Evolutionary conservation across 2,888 invertebrate species (phyloP), one percentile per base, ranked within the genome.

Genomic region (Cybosia mesomella): DNA sequence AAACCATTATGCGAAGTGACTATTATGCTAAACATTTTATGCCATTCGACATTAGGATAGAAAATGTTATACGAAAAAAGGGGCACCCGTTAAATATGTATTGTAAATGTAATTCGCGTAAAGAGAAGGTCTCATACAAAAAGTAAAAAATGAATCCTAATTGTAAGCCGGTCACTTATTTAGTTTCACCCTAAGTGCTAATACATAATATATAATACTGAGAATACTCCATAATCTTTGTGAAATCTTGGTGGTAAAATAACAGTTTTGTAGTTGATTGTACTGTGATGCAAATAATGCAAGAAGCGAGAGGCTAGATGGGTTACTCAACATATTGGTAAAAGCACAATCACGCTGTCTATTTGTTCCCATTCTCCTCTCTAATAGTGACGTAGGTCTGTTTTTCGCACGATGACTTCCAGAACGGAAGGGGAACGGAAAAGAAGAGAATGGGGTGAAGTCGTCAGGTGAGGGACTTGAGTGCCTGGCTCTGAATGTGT

Each of bases 321-420:
- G n/a, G 49, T 49, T 49, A 49, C 49, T 49, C 49, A 49, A 49
- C n/a, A 49, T 49, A 49, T 49, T 49, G n/a, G n/a, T 49, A 49
- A 49, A 49, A 49, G 49, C n/a, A 49, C n/a, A 49, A 49, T 49
- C 49, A 8, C n/a, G 49, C 8, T 49, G 49, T 49, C 9, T n/a
- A 18, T 49, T 49, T 49, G 18, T 8, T n/a, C 49, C n/a, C 49
- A 49, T 49, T 49, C 18, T 43, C 18, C 8, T 49, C 43, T 43
- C 7, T 18, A 18, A 18, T 7, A 39, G 18, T 18, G 43, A 7
- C 43, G 18, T 18, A 18, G 43, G 43, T 39, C 18, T 49, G n/a
- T n/a, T 8, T n/a, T n/a, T n/a, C 49, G 43, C 18, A 43, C 43
- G 18, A 18, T 43, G 43, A 43, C 18, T 18, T 7, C 18, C 43